Evolutionary conservation across 2,888 invertebrate species (phyloP).

Genomic region (Hecatera dysodea): DNA sequence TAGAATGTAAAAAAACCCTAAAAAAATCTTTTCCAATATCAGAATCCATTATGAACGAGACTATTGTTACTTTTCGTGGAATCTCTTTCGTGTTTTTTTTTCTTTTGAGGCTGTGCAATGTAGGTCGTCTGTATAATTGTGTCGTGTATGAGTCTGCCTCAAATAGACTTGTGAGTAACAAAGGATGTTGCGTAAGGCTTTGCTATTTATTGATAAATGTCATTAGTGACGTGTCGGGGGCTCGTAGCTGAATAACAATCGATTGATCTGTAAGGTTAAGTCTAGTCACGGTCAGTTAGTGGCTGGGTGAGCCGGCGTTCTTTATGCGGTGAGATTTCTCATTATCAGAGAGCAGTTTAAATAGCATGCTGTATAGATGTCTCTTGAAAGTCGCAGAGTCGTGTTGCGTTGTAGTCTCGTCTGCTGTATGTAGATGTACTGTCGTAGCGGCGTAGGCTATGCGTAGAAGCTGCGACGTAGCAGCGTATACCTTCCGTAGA

Average conservation of each 20-base stretch:
- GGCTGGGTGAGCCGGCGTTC: background rate
- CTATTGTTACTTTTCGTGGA: slow-evolving; percentile 60
- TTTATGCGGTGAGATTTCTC: background rate
- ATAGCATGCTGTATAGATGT: background rate
- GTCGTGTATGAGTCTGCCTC: slow-evolving; percentile 62
- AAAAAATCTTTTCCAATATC: slow-evolving; percentile 59
- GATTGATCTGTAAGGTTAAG: slow-evolving; percentile 15
- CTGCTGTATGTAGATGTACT: background rate
- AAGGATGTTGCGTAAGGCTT: slow-evolving; percentile 79
- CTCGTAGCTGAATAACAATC: slow-evolving; percentile 26
- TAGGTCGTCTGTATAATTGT: slow-evolving; percentile 65
- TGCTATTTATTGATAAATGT: slow-evolving; percentile 82
- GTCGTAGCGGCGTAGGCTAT: background rate
- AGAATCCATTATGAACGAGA: slow-evolving; percentile 56
- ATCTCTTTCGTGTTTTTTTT: slow-evolving; percentile 58
- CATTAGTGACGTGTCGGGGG: slow-evolving; percentile 71
- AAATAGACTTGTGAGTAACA: slow-evolving; percentile 62
- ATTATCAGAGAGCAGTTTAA: background rate
- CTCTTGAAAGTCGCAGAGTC: background rate
- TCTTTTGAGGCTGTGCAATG: slow-evolving; percentile 51
- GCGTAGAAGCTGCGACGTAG: background rate
- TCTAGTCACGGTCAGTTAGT: background rate
- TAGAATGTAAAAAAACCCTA: slow-evolving; percentile 31
- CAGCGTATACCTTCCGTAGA: background rate
- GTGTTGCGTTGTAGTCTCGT: background rate